A percentile compares a stretch with the other conserved stretches of the same genome.
These are phyloP conservation scores for Halictus ligatus DNA, from an alignment of 2,888 invertebrate species.

Conservation along the genomic window DNA sequence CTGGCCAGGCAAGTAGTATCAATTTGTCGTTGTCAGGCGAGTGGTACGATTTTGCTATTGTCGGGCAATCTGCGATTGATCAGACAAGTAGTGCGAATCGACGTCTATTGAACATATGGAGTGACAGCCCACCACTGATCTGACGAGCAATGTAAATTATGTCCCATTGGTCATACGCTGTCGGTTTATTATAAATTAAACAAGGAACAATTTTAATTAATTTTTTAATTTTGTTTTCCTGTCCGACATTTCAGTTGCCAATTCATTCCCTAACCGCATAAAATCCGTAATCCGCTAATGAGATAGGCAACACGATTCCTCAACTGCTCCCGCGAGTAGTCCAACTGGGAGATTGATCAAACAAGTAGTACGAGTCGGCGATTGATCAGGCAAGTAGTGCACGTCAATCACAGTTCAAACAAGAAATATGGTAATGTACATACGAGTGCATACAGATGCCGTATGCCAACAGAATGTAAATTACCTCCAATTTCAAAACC, in stretches of 20 bases:
- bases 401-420: not conserved
- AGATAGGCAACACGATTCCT: not conserved
- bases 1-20: not conserved
- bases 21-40: not conserved
- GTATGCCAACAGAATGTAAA: not conserved
- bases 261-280: not conserved
- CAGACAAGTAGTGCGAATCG: not conserved
- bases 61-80: not conserved
- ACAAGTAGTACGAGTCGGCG: not conserved
- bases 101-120: not conserved
- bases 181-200: too few relatives aligned
- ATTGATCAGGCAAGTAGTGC: not conserved
- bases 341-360: not conserved
- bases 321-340: not conserved
- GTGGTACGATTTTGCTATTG: not conserved
- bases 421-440: slow-evolving; percentile 3
- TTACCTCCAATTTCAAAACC: not conserved
- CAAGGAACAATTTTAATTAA: too few relatives aligned
- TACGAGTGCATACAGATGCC: not conserved
- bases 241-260: too few relatives aligned
- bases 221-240: too few relatives aligned
- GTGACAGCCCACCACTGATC: too few relatives aligned
- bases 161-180: too few relatives aligned
- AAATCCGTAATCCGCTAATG: not conserved
- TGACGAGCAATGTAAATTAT: too few relatives aligned